These are phyloP conservation scores for Scaptomyza polygonia DNA, from an alignment of 2,888 invertebrate genomes.

Conservation along the genomic window DNA sequence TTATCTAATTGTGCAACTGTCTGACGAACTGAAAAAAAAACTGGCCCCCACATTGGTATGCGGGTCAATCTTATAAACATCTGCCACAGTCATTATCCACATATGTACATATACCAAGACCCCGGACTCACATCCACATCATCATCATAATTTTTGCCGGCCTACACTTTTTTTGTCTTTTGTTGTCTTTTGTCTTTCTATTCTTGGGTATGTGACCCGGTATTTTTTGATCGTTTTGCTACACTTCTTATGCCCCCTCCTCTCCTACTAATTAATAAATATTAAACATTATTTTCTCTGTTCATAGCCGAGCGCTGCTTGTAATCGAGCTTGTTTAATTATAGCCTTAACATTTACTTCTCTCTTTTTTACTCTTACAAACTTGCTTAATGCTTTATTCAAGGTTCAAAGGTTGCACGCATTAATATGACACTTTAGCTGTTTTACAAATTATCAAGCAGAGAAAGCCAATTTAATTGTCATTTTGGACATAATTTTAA, in stretches of 20 bases:
- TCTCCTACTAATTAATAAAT: conserved; percentile 74
- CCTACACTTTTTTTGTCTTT: conserved; percentile 44
- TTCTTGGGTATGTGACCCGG: conserved; percentile 64
- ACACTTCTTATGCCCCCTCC: conserved; percentile 73
- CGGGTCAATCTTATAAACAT: conserved; percentile 70
- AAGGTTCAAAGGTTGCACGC: conserved; percentile 30
- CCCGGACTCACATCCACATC: conserved; percentile 3
- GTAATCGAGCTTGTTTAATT: conserved; percentile 65
- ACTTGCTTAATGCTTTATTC: conserved; percentile 28
- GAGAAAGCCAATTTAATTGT: neutral
- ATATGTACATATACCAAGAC: conserved; percentile 7
- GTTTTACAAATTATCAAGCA: conserved; percentile 14
- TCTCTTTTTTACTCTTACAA: neutral
- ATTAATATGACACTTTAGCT: conserved; percentile 18
- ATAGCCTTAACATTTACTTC: conserved; percentile 27
- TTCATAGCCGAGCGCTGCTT: conserved; percentile 36
- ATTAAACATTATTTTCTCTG: conserved; percentile 62
- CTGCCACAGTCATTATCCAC: conserved; percentile 46
- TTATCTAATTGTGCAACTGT: conserved; percentile 68
- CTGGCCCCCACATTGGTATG: conserved; percentile 66
- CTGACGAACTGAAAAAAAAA: conserved; percentile 36
- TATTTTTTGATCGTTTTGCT: conserved; percentile 73
- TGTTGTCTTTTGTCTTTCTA: conserved; percentile 39
- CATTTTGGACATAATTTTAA: neutral
- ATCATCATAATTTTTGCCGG: conserved; percentile 38